phyloP scores from a whole-genome alignment of 1,140 invertebrate species.

The Holotrichia oblita region DNA sequence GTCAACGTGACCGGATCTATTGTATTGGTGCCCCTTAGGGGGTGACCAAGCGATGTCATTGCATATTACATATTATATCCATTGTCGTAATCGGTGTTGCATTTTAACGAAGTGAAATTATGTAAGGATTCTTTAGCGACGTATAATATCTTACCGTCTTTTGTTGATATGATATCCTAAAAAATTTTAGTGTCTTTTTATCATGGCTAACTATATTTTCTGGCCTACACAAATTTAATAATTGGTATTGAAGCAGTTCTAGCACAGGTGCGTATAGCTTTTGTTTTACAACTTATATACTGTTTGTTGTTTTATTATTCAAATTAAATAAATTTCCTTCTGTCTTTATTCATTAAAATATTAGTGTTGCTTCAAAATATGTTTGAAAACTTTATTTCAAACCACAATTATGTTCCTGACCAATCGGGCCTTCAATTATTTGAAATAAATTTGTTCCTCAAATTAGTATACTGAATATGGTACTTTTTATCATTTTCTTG shows the following conservation, averaged over 20 bases:
- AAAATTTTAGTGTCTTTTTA: too few species aligned
- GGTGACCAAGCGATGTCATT: not conserved
- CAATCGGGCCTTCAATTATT: too few species aligned
- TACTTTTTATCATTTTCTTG: too few species aligned
- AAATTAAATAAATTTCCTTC: not conserved
- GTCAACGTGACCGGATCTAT: not conserved
- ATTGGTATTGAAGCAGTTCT: not conserved
- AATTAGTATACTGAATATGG: too few species aligned
- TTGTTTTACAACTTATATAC: not conserved
- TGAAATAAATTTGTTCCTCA: too few species aligned
- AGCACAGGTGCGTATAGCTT: not conserved
- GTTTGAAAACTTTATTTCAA: too few species aligned
- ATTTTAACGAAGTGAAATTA: not conserved
- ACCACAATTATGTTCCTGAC: too few species aligned
- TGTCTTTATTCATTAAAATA: too few species aligned
- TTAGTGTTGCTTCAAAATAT: too few species aligned
- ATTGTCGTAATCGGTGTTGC: conserved; percentile 10
- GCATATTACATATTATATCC: not conserved
- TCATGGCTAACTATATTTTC: not conserved
- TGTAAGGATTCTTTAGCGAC: not conserved
- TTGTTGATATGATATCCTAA: too few species aligned
- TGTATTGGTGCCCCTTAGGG: not conserved
- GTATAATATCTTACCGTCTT: not conserved
- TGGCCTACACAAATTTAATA: not conserved
- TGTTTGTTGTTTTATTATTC: not conserved